phyloP scores from a whole-genome alignment of 2,113 vertebrate genomes.

The Xiphophorus maculatus region DNA sequence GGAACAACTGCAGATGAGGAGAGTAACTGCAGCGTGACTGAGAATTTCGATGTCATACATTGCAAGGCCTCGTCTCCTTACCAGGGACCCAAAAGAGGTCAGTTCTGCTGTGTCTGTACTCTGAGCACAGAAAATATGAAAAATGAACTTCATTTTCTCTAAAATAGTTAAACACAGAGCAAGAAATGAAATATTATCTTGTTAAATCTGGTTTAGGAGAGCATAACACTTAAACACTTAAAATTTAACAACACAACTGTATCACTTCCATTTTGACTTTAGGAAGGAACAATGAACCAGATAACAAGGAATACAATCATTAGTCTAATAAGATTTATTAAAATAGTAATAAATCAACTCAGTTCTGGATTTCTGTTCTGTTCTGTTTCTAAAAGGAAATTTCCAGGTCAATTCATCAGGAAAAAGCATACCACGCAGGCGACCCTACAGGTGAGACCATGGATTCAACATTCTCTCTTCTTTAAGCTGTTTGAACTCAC shows the following conservation, averaged over 20 bases:
- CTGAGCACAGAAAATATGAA: not conserved
- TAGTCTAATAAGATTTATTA: not conserved
- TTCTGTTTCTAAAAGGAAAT: slow-evolving; percentile 58
- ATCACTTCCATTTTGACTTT: too few relatives aligned
- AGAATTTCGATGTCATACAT: slow-evolving; percentile 80
- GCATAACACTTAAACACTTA: not conserved
- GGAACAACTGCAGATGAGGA: slow-evolving; percentile 58
- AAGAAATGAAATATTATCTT: not conserved
- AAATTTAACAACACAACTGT: too few relatives aligned
- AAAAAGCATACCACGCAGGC: slow-evolving; percentile 70
- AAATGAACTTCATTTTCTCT: not conserved
- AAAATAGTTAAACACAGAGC: not conserved
- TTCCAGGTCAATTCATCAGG: slow-evolving; percentile 73
- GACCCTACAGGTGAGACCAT: slow-evolving; percentile 77
- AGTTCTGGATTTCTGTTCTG: not conserved
- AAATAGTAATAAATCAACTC: not conserved
- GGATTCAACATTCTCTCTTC: not conserved
- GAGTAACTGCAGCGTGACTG: slow-evolving; percentile 76
- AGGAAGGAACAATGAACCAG: too few relatives aligned
- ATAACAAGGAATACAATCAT: not conserved
- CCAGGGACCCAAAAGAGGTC: slow-evolving; percentile 16
- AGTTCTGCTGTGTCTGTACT: not conserved
- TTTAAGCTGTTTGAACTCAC: not conserved
- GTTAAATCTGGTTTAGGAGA: not conserved
- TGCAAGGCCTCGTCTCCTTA: slow-evolving; percentile 73